Base-by-base conservation (phyloP, 2,113 vertebrate species). In the Oncorhynchus nerka region DNA sequence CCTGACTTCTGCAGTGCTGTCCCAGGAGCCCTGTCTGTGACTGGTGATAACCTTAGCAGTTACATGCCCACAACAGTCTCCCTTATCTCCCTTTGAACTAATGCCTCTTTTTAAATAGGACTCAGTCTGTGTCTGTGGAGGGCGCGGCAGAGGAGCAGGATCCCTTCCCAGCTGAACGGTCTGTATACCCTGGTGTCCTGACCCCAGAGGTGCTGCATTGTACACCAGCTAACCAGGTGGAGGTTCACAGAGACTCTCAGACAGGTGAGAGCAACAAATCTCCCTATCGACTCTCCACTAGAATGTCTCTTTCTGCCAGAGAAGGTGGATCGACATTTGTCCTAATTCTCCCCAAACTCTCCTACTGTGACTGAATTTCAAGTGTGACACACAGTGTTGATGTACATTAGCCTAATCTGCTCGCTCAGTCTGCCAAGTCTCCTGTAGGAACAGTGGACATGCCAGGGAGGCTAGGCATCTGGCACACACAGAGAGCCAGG, bases 191-290 rank as follows among this genome's bases (percentile, higher is more conserved):
- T 73, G 94, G 95, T 75, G 71, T 91, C 77, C 87, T 93, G 69
- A 94, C 92, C 85, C 90, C 93, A 30, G 94, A 94, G 81, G 84
- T 83, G 70, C 79, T 93, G 83, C 91, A 81, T 0, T 96, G 93
- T 80, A 93, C 94, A 0, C 92, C 94, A 49, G 96, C 97, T 79
- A 98, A 94, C 77, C 85, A 90, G 61, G 89, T 98, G 85, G 95
- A 96, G 91, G 89, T 91, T 55, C 97, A 99, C 91, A 94, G 92
- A 66, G 95, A 95, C 87, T 89, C 86, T 7, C 90, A 92, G 61
- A 81, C 88, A 82, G 93, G 92, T 94, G 82, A 83, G 75, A 55
- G 34, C 20, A 19, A 71, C 39, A 28, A 22, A 26, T 51, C 11
- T 32, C 8, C 1, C 24, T 19, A 19, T 59, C 5, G 39, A 45